phyloP scores from a whole-genome alignment of 2,888 invertebrate genomes.

The Magallana nippona region DNA sequence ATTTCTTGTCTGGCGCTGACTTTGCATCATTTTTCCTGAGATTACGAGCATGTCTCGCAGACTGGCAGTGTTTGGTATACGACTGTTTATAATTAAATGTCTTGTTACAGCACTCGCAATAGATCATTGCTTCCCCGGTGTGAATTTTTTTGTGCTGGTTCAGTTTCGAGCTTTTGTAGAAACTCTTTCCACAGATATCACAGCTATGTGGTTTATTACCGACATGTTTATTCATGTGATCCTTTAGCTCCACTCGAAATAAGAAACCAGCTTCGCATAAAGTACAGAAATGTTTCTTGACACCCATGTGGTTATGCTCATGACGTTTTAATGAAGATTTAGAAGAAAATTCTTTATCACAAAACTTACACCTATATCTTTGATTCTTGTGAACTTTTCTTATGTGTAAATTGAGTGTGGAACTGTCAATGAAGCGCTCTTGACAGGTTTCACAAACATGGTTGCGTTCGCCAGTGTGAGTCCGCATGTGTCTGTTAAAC shows the following conservation, averaged over 20 bases:
- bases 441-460: slow-evolving; percentile 42
- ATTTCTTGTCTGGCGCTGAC: not conserved
- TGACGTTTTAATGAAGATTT: slow-evolving; percentile 56
- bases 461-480: slow-evolving; percentile 43
- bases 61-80: slow-evolving; percentile 41
- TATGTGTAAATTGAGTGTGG: slow-evolving; percentile 20
- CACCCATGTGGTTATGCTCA: slow-evolving; percentile 52
- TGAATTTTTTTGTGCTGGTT: slow-evolving; percentile 59
- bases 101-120: slow-evolving; percentile 51
- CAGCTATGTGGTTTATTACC: slow-evolving; percentile 52
- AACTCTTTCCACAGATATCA: slow-evolving; percentile 60
- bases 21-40: not conserved
- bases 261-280: slow-evolving; percentile 45
- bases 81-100: slow-evolving; percentile 47
- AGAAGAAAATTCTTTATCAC: slow-evolving; percentile 57
- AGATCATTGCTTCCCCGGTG: slow-evolving; percentile 51
- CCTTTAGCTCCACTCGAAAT: slow-evolving; percentile 48
- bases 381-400: slow-evolving; percentile 36
- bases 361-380: slow-evolving; percentile 51
- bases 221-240: slow-evolving; percentile 53
- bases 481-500: slow-evolving; percentile 45
- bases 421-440: slow-evolving; percentile 37
- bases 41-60: slow-evolving; percentile 33
- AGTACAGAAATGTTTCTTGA: slow-evolving; percentile 43
- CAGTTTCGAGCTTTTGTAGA: slow-evolving; percentile 54